Evolutionary conservation across 2,888 invertebrate species (phyloP).

Genomic region (Emmelina monodactyla): DNA sequence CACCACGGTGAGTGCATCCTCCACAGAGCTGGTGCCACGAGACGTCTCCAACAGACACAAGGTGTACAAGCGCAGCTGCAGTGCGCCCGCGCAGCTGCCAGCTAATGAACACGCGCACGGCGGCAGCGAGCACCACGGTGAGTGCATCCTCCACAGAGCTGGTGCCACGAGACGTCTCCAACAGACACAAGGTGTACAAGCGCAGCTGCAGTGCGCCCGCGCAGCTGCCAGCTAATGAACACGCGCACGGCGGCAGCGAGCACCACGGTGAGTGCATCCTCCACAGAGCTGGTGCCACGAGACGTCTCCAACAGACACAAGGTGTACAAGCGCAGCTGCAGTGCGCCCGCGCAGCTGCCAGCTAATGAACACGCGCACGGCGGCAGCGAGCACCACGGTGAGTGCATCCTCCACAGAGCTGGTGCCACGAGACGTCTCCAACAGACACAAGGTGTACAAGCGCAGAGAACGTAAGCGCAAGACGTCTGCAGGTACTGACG

Average conservation of each 20-base stretch:
- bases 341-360: slow-evolving; percentile 87
- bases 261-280: neutral
- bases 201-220: slow-evolving; percentile 93
- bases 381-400: slow-evolving; percentile 29
- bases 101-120: slow-evolving; percentile 70
- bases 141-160: slow-evolving; percentile 54
- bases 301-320: no score
- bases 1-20: slow-evolving; percentile 22
- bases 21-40: no score
- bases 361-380: no score
- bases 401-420: no score
- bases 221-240: slow-evolving; percentile 78
- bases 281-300: no score
- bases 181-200: slow-evolving; percentile 95
- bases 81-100: slow-evolving; percentile 87
- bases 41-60: no score
- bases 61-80: slow-evolving; percentile 95
- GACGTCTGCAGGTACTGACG: slow-evolving; percentile 78
- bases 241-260: no score
- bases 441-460: no score
- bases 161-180: no score
- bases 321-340: slow-evolving; percentile 95
- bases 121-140: slow-evolving; percentile 27
- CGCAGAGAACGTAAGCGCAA: slow-evolving; percentile 93
- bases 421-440: no score